Percentiles rank a stretch among this genome's conserved stretches.
Conservation (phyloP, 2,113 vertebrate species). For the Chiloscyllium plagiosum region DNA sequence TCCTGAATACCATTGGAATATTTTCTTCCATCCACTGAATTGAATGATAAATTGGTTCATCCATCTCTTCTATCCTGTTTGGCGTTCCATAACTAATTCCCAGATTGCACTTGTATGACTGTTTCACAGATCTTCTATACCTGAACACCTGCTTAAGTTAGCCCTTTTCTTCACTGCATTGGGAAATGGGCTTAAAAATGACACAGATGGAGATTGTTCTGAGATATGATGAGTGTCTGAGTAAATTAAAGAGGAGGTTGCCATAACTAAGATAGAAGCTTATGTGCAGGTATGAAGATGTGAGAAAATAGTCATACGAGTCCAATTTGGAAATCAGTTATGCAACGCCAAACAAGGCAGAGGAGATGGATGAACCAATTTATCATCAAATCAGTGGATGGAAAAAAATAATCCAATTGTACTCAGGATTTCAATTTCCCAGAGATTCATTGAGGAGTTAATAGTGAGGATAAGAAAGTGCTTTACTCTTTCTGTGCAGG, state of each 20-base stretch:
- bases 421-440: conserved; percentile 13
- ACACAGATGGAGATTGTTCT: too few relatives aligned
- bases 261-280: background rate
- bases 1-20: background rate
- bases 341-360: background rate
- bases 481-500: background rate
- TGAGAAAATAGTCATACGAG: background rate
- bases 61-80: background rate
- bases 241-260: too few relatives aligned
- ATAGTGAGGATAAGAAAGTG: background rate
- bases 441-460: background rate
- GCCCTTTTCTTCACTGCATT: too few relatives aligned
- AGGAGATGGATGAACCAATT: background rate
- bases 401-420: background rate
- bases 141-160: background rate
- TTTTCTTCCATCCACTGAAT: background rate
- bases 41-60: background rate
- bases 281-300: background rate
- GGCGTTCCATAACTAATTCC: background rate
- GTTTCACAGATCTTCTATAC: background rate
- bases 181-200: too few relatives aligned
- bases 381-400: background rate
- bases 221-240: too few relatives aligned
- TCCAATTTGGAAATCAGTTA: background rate
- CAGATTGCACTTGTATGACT: background rate